A percentile compares a stretch with the other conserved stretches of the same genome.
These are phyloP conservation scores for Drosophila erecta DNA, from an alignment of 1,140 invertebrate species.

Conservation along the genomic window DNA sequence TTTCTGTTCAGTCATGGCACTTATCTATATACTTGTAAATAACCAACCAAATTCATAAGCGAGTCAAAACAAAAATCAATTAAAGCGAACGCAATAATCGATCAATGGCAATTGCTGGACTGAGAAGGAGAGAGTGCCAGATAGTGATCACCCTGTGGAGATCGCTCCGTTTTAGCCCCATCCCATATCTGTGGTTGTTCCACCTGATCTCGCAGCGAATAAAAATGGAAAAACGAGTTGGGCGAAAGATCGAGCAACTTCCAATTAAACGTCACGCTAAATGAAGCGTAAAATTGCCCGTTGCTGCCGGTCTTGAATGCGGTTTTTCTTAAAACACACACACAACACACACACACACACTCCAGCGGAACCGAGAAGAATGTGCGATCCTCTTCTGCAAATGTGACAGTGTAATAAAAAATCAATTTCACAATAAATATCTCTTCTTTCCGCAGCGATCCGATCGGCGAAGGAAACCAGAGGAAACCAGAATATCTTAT, in stretches of 20 bases:
- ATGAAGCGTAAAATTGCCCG: constrained; percentile 83
- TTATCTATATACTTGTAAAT: constrained; percentile 3
- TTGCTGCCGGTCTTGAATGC: constrained; percentile 78
- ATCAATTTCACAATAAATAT: constrained; percentile 84
- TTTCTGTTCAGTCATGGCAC: constrained; percentile 49
- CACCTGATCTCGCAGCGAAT: constrained; percentile 27
- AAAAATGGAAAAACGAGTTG: constrained; percentile 15
- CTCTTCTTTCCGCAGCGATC: constrained; percentile 19
- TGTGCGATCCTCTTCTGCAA: constrained; percentile 71
- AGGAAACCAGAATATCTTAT: constrained; percentile 77
- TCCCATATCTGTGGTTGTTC: neutral
- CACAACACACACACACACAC: constrained; percentile 8
- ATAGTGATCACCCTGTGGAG: constrained; percentile 10
- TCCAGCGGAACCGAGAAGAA: constrained; percentile 26
- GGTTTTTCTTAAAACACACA: constrained; percentile 7
- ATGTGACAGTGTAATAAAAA: constrained; percentile 83
- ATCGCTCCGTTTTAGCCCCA: constrained; percentile 9
- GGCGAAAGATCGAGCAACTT: constrained; percentile 60
- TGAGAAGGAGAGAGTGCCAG: constrained; percentile 13
- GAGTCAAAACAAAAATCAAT: constrained; percentile 79
- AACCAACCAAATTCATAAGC: constrained; percentile 40
- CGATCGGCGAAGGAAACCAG: neutral
- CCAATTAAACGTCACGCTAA: constrained; percentile 83
- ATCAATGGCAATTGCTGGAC: constrained; percentile 47
- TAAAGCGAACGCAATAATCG: constrained; percentile 68